Base-by-base conservation (phyloP, 2,888 invertebrate species). In the Sinelater perroti region DNA sequence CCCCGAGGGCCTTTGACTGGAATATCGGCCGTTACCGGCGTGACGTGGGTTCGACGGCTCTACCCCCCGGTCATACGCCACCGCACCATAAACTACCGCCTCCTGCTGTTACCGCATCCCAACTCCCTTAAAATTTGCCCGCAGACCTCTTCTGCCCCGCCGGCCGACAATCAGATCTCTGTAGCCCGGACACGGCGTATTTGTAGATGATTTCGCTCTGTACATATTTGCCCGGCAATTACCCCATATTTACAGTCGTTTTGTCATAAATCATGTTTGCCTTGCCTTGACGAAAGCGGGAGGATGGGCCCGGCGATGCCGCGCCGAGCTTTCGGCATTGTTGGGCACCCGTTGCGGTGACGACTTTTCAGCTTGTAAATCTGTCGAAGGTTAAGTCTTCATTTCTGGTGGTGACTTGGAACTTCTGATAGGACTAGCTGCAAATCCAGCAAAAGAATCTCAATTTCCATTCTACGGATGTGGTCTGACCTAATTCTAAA, bases 21-120 rank as follows among this genome's bases (percentile, higher is more conserved):
- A 65, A 68, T 66, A 67, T 65, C 62, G 64, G 64, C 62, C 67
- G 66, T 67, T 69, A 68, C 69, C 66, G 67, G 62, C 54, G 61
- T 70, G 68, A 70, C 67, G 70, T 67, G 67, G 67, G 68, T 67
- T 67, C 65, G 67, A 68, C 64, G 63, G 66, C 60, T 67, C 65
- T 49, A 61, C 60, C 66, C 64, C 59, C 60, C 55, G 58, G 61
- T 59, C 56, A 61, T 63, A 60, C 60, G 56, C 63, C 60, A 60
- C 65, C 63, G 51, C 61, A 58, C 62, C 62, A 65, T 63, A 65
- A 63, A 65, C 65, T 61, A 65, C 56, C 49, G 58, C 58, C 60
- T 51, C 58, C 62, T 38, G 62, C 62, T 62, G 61, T 61, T 65
- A 62, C 65, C 63, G 63, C 65, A 63, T 63, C 63, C 56, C 63